Evolutionary conservation across 1,140 invertebrate species (phyloP), one percentile per base, ranked within the genome.

Genomic region (Bombus picipes): DNA sequence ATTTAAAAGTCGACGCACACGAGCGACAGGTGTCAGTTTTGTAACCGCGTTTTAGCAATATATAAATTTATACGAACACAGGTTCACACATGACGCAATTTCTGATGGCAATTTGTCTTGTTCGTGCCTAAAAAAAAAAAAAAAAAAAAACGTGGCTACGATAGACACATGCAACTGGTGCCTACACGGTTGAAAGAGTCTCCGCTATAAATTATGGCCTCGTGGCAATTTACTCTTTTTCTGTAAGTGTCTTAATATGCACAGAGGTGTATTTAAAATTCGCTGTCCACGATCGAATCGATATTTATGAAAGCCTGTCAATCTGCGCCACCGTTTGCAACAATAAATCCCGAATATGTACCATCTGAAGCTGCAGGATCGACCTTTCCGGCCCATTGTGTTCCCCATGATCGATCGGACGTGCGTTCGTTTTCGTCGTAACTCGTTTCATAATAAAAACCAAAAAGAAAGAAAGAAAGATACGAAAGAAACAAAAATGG

Each of bases 21-120:
- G 65, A 66, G 65, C 65, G 65, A 66, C n/a, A 66, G n/a, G 65
- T 32, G 65, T 66, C 65, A 66, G 65, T 32, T 66, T 53, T 53
- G 47, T 53, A 53, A 53, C 18, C 47, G 18, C 47, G 47, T 22
- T 53, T 66, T 18, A 66, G n/a, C 65, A 3, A 66, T 34, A 66
- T 6, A 32, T 66, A 66, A 66, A 66, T 66, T 66, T 66, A 32
- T 32, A 66, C 62, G n/a, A 32, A 32, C 65, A 32, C 13, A 6
- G 1, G 5, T 32, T 62, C 28, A 65, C 62, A 1, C 62, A 5
- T 65, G 62, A n/a, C 6, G 65, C 15, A 66, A 66, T 66, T 66
- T 34, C n/a, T 66, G 65, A 32, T 32, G 13, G 65, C 15, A 66
- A 66, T 66, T 66, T 66, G n/a, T 66, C 65, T 66, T 18, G 65